Evolutionary conservation across 2,888 invertebrate species (phyloP), one percentile per base, ranked within the genome.

Genomic region (Drosophila rellima): DNA sequence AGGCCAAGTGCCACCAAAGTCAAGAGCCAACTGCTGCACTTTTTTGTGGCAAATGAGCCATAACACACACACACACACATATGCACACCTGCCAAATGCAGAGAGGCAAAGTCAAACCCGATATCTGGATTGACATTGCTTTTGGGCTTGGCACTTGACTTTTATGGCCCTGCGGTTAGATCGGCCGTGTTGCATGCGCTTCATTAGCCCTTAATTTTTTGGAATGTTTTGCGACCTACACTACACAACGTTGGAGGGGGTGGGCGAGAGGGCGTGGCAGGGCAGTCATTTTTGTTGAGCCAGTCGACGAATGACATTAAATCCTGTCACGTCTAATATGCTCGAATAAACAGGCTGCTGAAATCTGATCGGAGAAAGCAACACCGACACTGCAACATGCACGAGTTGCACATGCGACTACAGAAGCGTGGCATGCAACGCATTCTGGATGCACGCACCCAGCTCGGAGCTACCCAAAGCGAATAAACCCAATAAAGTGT

Each of bases 181-280:
- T 69, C 56, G 73, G 47, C 62, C 57, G 51, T 35, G 45, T 45
- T 63, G 50, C 59, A 10, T 69, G 50, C 65, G 82, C 83, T 80
- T 83, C 86, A 85, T 83, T 83, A 83, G 88, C 74, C 68, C 70
- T 88, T 74, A 82, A 74, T 85, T 69, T 56, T 65, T 67, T 52
- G 42, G 54, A n/a, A n/a, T 35, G 2, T 10, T 7, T 26, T 26
- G 2, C 23, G 20, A 33, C 7, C 7, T 1, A 63, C 51, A 65
- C 52, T 33, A 45, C 51, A 67, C 64, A 54, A 31, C 10, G 2
- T 6, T 18, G 2, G 20, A 1, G 42, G 7, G 26, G 1, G 8
- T 6, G 26, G 26, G 2, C 40, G 18, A 8, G 7, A 2, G 37
- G 37, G 37, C 18, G 17, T 40, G 17, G 29, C 15, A 31, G 17